Conservation (phyloP, 2,113 vertebrate species). For the Antigone vipio region DNA sequence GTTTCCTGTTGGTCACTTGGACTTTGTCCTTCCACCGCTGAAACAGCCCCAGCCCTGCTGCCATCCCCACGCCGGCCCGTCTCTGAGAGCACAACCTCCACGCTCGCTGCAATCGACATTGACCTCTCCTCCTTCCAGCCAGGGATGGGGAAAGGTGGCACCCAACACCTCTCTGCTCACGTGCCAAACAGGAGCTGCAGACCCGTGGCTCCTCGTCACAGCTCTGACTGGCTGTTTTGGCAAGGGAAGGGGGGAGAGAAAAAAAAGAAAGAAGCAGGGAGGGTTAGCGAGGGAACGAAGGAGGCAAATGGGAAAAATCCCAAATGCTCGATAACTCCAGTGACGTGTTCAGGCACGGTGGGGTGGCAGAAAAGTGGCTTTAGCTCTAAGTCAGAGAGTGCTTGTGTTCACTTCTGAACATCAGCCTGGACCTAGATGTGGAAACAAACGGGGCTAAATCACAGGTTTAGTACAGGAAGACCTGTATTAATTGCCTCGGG, state of each 20-base stretch:
- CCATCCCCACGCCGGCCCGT: too few relatives aligned
- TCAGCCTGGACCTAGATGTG: neutral
- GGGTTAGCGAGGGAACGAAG: neutral
- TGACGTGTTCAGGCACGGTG: rapidly evolving
- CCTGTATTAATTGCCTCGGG: neutral
- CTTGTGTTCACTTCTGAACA: neutral
- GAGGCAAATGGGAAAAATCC: neutral
- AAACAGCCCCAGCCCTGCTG: neutral
- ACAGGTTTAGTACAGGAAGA: neutral
- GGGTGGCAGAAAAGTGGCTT: neutral
- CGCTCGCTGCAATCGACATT: neutral
- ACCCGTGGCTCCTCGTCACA: rapidly evolving
- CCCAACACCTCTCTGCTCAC: too few relatives aligned
- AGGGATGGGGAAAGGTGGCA: neutral
- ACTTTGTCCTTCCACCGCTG: neutral
- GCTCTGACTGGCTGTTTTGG: neutral
- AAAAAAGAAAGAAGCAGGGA: neutral
- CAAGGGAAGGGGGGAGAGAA: neutral
- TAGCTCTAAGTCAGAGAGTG: neutral
- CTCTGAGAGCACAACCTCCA: neutral
- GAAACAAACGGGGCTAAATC: neutral
- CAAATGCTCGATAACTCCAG: neutral
- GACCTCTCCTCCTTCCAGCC: neutral
- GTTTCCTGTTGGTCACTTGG: neutral
- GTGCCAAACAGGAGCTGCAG: neutral